Evolutionary conservation across 2,797 vertebrate species (phyloP).

Genomic region (Crenichthys baileyi): DNA sequence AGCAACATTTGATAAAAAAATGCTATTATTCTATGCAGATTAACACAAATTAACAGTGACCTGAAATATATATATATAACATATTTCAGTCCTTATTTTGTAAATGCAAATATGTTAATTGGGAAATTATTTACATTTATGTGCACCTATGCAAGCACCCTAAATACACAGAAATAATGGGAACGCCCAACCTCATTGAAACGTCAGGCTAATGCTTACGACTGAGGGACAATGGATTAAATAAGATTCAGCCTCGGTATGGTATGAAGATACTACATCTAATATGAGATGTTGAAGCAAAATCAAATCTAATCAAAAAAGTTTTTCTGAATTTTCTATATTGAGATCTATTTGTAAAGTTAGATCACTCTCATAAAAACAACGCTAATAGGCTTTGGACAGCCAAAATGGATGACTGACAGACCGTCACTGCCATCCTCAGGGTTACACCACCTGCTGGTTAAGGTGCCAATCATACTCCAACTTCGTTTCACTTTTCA

Average conservation of each 20-base stretch:
- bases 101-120: too few relatives aligned
- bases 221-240: too few relatives aligned
- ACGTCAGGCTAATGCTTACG: too few relatives aligned
- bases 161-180: too few relatives aligned
- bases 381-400: background rate
- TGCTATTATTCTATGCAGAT: too few relatives aligned
- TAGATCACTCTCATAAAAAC: background rate
- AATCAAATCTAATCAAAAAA: background rate
- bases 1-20: too few relatives aligned
- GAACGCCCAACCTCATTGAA: too few relatives aligned
- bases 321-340: background rate
- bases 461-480: conserved; percentile 23
- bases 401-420: conserved; percentile 2
- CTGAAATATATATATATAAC: too few relatives aligned
- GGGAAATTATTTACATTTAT: too few relatives aligned
- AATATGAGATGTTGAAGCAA: background rate
- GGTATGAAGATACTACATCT: background rate
- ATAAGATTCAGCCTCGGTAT: background rate
- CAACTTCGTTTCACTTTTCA: conserved; percentile 8
- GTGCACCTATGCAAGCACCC: too few relatives aligned
- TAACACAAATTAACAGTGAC: too few relatives aligned
- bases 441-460: background rate
- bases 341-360: background rate
- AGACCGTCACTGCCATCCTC: background rate
- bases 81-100: too few relatives aligned